Evolutionary conservation across 2,797 vertebrate species (phyloP).

Genomic region (Centroberyx gerrardi): DNA sequence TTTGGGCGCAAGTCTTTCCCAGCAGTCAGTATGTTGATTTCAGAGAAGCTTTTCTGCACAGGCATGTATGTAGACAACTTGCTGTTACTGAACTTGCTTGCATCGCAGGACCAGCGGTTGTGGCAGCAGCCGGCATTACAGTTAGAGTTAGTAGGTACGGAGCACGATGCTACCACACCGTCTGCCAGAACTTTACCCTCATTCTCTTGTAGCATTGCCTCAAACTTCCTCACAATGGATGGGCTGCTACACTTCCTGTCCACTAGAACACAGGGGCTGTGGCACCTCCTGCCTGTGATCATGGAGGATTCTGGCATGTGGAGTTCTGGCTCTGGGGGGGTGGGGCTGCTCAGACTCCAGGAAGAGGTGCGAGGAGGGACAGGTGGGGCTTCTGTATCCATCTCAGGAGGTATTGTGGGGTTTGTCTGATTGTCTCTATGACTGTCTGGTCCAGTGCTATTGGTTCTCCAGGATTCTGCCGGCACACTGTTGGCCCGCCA

Average conservation of each 20-base stretch:
- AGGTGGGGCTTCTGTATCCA: conserved; percentile 84
- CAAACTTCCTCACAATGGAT: conserved; percentile 84
- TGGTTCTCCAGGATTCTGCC: conserved; percentile 66
- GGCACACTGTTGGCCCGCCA: conserved; percentile 61
- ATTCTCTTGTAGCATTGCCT: conserved; percentile 83
- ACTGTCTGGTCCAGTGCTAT: conserved; percentile 59
- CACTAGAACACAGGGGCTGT: conserved; percentile 69
- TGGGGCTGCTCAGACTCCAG: conserved; percentile 86
- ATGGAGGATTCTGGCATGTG: conserved; percentile 79
- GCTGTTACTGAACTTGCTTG: conserved; percentile 81
- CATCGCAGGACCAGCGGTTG: conserved; percentile 87
- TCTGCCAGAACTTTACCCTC: conserved; percentile 85
- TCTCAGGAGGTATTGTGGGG: conserved; percentile 49
- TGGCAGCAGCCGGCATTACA: conserved; percentile 86
- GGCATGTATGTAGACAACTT: conserved; percentile 77
- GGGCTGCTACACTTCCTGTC: conserved; percentile 82
- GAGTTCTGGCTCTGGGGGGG: conserved; percentile 79
- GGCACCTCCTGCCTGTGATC: conserved; percentile 76
- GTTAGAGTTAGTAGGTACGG: conserved; percentile 76
- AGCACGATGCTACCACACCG: conserved; percentile 67
- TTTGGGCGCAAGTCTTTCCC: conserved; percentile 68
- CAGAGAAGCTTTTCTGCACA: conserved; percentile 90
- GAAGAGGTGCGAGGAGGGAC: conserved; percentile 93
- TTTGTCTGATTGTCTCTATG: conserved; percentile 66
- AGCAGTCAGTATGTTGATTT: conserved; percentile 83